phyloP scores from a whole-genome alignment of 1,140 invertebrate genomes.

The Alviniconcha marisindica region DNA sequence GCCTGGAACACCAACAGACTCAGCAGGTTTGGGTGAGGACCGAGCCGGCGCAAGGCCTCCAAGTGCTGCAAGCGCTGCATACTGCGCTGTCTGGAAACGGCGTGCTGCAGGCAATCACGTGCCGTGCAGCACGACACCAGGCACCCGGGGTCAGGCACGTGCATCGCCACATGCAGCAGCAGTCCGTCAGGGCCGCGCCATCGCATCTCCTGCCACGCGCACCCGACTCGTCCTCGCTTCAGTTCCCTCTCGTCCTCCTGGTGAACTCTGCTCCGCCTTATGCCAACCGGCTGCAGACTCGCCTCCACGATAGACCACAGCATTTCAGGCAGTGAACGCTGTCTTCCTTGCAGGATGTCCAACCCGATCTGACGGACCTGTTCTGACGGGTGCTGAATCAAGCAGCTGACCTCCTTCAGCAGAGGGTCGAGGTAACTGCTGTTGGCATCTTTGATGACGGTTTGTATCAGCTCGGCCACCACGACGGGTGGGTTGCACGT shows the following conservation, averaged over 20 bases:
- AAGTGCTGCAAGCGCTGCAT: conserved; percentile 8
- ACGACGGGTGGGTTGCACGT: too few species aligned
- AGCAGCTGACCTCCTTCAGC: not conserved
- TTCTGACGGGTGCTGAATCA: not conserved
- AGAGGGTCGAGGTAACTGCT: not conserved
- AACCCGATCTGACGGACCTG: not conserved
- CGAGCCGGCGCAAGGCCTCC: not conserved
- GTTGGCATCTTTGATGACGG: not conserved
- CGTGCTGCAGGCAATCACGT: not conserved
- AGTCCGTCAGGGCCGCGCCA: not conserved
- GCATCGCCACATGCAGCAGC: not conserved
- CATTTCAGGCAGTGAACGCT: not conserved
- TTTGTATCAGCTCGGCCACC: too few species aligned
- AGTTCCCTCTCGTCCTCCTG: too few species aligned
- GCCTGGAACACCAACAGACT: not conserved
- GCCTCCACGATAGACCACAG: not conserved
- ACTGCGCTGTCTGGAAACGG: not conserved
- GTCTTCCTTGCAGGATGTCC: not conserved
- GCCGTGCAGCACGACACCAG: not conserved
- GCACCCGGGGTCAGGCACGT: not conserved
- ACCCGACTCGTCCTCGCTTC: not conserved
- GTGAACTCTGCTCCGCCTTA: too few species aligned
- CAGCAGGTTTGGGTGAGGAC: not conserved
- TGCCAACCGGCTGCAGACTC: not conserved
- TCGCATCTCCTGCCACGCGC: not conserved